Evolutionary conservation across 1,140 invertebrate species (phyloP), one percentile per base, ranked within the genome.

Genomic region (Metopolophium dirhodum): DNA sequence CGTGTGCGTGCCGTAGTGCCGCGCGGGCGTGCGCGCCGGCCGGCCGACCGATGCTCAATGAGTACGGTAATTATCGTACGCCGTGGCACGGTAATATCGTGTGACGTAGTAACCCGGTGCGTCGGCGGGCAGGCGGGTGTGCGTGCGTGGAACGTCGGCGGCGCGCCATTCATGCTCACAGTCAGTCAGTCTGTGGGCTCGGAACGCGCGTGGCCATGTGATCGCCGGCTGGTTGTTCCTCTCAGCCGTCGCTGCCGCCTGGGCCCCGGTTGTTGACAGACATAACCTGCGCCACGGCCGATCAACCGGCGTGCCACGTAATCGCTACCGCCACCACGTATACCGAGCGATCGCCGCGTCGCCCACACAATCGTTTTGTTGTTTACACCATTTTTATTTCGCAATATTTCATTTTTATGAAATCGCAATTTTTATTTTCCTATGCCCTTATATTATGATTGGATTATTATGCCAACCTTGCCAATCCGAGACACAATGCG

Each of bases 261-360:
- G 90, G 57, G 90, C 41, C 61, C 51, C 68, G 91, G 82, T 93
- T 93, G 91, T 93, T 86, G 82, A 93, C 91, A 93, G 91, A 86
- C 91, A 93, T 93, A 93, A 93, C 91, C 91, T 93, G 91, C 91
- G 68, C 91, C 91, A 93, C 91, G 91, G 91, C 91, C 37, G 91
- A 93, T 93, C 91, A 86, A 93, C 91, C 91, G 91, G 49, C 91
- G 77, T 85, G 91, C 91, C 91, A 93, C 91, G 91, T 93, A 93
- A 93, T 83, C 77, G 90, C 57, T 68, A 83, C 90, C 37, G 26
- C 54, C 14, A n/a, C 68, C 61, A 49, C n/a, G 49, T 30, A 83
- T 85, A 85, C 91, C 51, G 77, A 93, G 77, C 47, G 91, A 57
- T 93, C 91, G 91, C 91, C 47, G 45, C 85, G 41, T 47, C 45